A percentile compares a stretch with the other conserved stretches of the same genome.
phyloP scores from a whole-genome alignment of 2,797 vertebrate genomes.

The Parauchenoglanis punctatus region DNA sequence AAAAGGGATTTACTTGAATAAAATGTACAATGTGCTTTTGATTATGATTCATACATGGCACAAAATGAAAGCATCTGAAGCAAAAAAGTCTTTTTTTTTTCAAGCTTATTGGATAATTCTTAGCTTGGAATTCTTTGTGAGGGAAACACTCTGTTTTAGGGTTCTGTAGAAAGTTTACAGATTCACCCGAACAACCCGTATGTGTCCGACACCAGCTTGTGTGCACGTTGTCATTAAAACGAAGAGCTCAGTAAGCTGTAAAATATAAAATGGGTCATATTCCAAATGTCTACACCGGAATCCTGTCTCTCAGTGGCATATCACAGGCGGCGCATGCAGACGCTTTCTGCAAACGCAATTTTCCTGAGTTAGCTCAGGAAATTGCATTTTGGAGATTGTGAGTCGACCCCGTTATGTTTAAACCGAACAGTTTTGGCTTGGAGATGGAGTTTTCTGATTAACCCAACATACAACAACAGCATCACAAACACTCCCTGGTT shows the following conservation, averaged over 20 bases:
- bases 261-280: slow-evolving; percentile 29
- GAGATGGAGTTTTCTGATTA: neutral
- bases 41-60: neutral
- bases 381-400: slow-evolving; percentile 22
- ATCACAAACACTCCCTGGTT: neutral
- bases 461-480: neutral
- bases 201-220: neutral
- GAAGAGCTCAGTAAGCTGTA: slow-evolving; percentile 33
- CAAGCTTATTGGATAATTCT: neutral
- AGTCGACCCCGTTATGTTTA: slow-evolving; percentile 1
- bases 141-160: neutral
- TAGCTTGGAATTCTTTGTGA: neutral
- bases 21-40: neutral
- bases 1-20: neutral
- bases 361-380: slow-evolving; percentile 41
- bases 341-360: slow-evolving; percentile 26
- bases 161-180: neutral
- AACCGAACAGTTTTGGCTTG: neutral
- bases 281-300: slow-evolving; percentile 6
- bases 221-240: neutral
- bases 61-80: neutral
- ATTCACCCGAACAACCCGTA: neutral
- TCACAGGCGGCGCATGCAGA: slow-evolving; percentile 12
- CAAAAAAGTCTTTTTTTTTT: too few relatives aligned
- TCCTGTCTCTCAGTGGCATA: slow-evolving; percentile 8